A percentile compares a stretch with the other conserved stretches of the same genome.
phyloP scores from a whole-genome alignment of 1,140 invertebrate genomes.

The Nomia melanderi region DNA sequence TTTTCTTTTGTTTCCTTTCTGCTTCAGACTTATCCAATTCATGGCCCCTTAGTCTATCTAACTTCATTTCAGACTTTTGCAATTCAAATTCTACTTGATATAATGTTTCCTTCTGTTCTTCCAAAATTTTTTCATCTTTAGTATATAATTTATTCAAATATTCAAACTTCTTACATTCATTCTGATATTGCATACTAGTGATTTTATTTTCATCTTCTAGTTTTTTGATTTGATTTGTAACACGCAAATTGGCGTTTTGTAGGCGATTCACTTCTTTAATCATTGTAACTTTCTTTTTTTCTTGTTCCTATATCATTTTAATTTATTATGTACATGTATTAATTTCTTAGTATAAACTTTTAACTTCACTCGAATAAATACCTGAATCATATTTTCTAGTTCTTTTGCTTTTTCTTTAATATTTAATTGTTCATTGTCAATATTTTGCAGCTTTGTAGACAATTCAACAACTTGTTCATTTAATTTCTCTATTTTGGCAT shows the following conservation, averaged over 20 bases:
- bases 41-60: slow-evolving; percentile 68
- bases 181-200: slow-evolving; percentile 57
- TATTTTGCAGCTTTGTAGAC: slow-evolving; percentile 65
- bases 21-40: slow-evolving; percentile 68
- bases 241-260: slow-evolving; percentile 64
- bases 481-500: slow-evolving; percentile 63
- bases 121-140: slow-evolving; percentile 71
- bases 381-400: slow-evolving; percentile 77
- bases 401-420: slow-evolving; percentile 72
- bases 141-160: slow-evolving; percentile 42
- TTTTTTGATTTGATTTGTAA: slow-evolving; percentile 57
- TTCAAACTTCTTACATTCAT: slow-evolving; percentile 69
- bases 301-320: slow-evolving; percentile 67
- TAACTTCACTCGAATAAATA: slow-evolving; percentile 45
- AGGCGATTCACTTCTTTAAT: slow-evolving; percentile 65
- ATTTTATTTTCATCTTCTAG: slow-evolving; percentile 70
- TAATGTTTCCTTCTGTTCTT: slow-evolving; percentile 72
- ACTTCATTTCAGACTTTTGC: slow-evolving; percentile 69
- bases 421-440: slow-evolving; percentile 69
- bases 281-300: slow-evolving; percentile 67
- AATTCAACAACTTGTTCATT: slow-evolving; percentile 67
- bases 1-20: slow-evolving; percentile 74
- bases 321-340: slow-evolving; percentile 6
- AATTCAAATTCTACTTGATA: slow-evolving; percentile 75
- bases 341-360: slow-evolving; percentile 1